phyloP scores from a whole-genome alignment of 2,888 invertebrate genomes.

The Caenorhabditis angaria region DNA sequence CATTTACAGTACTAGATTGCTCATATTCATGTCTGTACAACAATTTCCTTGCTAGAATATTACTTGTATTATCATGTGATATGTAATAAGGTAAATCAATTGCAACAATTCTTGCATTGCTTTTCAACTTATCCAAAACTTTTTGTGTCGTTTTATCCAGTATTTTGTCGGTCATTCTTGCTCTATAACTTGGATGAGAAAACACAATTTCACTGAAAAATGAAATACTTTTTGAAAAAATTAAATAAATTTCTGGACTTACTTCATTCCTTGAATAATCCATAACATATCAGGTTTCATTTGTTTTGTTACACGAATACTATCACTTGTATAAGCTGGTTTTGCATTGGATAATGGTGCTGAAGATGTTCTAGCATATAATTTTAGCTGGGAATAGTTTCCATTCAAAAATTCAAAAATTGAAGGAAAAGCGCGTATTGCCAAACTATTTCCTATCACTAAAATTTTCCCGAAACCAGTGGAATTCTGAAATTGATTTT shows the following conservation, averaged over 20 bases:
- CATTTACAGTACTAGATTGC: neutral
- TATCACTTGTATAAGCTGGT: slow-evolving; percentile 14
- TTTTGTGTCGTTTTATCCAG: no score
- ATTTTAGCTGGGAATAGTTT: slow-evolving; percentile 16
- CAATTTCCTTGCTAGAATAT: neutral
- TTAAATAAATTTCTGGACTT: slow-evolving; percentile 3
- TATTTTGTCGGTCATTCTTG: no score
- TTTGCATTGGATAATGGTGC: slow-evolving; percentile 21
- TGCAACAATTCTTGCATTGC: neutral
- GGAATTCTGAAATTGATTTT: slow-evolving; percentile 16
- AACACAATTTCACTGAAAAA: no score
- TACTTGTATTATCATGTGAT: neutral
- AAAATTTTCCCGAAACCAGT: slow-evolving; percentile 27
- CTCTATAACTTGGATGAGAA: no score
- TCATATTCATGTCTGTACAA: slow-evolving; percentile 1
- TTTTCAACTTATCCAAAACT: neutral
- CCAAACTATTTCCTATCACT: slow-evolving; percentile 31
- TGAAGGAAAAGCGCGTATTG: slow-evolving; percentile 27
- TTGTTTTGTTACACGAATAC: slow-evolving; percentile 13
- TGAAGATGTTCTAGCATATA: slow-evolving; percentile 20
- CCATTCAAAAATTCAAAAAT: slow-evolving; percentile 26
- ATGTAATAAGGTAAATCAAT: slow-evolving; percentile 11
- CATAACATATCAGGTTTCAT: slow-evolving; percentile 31
- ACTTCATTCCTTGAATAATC: slow-evolving; percentile 39
- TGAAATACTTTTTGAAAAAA: neutral